Percentiles rank a stretch among this genome's conserved stretches.
phyloP scores from a whole-genome alignment of 1,140 invertebrate genomes.

The Bradysia coprophila region DNA sequence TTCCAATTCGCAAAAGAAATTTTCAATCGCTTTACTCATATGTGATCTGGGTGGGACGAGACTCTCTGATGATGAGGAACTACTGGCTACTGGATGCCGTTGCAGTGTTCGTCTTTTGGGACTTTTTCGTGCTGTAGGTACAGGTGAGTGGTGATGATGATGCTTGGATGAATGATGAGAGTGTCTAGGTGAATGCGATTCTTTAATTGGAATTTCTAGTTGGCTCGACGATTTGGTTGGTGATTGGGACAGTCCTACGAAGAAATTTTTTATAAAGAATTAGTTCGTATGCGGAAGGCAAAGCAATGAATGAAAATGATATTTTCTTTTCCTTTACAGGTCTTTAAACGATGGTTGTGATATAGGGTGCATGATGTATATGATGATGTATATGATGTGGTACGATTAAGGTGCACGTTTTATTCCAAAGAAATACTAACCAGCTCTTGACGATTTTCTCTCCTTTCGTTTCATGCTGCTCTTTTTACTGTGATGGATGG shows the following conservation, averaged over 20 bases:
- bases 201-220: slow-evolving; percentile 29
- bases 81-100: slow-evolving; percentile 24
- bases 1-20: too few relatives aligned
- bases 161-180: slow-evolving; percentile 27
- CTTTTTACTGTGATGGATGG: slow-evolving; percentile 24
- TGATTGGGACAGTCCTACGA: slow-evolving; percentile 6
- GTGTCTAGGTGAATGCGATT: slow-evolving; percentile 28
- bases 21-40: too few relatives aligned
- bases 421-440: too few relatives aligned
- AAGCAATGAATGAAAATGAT: too few relatives aligned
- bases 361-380: too few relatives aligned
- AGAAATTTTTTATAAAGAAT: not conserved
- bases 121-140: slow-evolving; percentile 24
- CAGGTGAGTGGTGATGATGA: slow-evolving; percentile 12
- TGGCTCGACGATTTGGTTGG: slow-evolving; percentile 20
- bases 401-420: too few relatives aligned
- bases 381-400: too few relatives aligned
- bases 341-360: too few relatives aligned
- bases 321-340: too few relatives aligned
- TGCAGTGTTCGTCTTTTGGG: slow-evolving; percentile 26
- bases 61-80: slow-evolving; percentile 30
- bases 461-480: slow-evolving; percentile 28
- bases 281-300: too few relatives aligned
- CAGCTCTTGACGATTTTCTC: slow-evolving; percentile 22
- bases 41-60: slow-evolving; percentile 23